These are phyloP conservation scores for Enteromius fasciolatus DNA, from an alignment of 2,797 vertebrate species.

Conservation along the genomic window DNA sequence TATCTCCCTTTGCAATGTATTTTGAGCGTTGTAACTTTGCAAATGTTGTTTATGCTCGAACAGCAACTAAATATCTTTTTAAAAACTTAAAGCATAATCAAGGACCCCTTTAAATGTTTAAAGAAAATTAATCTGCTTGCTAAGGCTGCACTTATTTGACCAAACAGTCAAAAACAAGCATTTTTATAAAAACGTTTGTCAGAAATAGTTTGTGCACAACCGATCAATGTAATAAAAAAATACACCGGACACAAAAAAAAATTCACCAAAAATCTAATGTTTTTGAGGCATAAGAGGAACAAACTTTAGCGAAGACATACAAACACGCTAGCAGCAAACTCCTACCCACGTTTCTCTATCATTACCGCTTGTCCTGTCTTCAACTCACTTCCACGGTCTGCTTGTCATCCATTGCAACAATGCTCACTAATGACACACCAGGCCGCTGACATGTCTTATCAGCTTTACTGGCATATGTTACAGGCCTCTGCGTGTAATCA, in stretches of 20 bases:
- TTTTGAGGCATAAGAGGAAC: background rate
- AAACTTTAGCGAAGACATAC: conserved; percentile 1
- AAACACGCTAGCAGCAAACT: conserved; percentile 23
- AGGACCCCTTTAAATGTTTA: background rate
- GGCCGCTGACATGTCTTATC: conserved; percentile 44
- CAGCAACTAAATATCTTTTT: no score
- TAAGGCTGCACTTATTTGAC: background rate
- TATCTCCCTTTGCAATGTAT: no score
- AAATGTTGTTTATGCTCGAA: no score
- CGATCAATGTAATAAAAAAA: background rate
- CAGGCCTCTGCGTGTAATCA: conserved; percentile 58
- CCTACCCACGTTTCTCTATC: conserved; percentile 24
- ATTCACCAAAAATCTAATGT: background rate
- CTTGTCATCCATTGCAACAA: conserved; percentile 54
- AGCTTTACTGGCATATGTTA: conserved; percentile 58
- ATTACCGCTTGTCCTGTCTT: conserved; percentile 16
- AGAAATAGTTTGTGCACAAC: background rate
- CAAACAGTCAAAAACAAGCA: background rate
- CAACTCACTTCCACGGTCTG: conserved; percentile 38
- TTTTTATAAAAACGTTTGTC: background rate
- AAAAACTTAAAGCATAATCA: no score
- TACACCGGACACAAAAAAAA: no score
- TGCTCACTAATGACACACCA: conserved; percentile 56
- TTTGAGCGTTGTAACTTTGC: no score
- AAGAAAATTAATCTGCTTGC: background rate